phyloP scores from a whole-genome alignment of 2,888 invertebrate species.

The Campoletis raptor region DNA sequence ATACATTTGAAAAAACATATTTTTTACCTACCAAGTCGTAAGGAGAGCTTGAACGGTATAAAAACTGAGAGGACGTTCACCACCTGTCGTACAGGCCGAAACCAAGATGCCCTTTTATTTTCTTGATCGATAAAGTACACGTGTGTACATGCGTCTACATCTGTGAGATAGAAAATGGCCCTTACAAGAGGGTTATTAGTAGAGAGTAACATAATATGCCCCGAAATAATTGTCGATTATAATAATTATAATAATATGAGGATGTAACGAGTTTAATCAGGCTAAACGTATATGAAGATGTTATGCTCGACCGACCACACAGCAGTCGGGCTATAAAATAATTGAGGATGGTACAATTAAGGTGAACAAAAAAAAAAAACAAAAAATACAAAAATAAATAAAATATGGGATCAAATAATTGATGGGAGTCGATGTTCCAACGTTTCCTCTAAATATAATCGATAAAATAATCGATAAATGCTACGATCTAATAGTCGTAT shows the following conservation, averaged over 20 bases:
- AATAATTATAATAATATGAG: constrained; percentile 39
- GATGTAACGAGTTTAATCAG: constrained; percentile 40
- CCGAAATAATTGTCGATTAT: constrained; percentile 47
- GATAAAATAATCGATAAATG: not conserved
- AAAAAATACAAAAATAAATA: not conserved
- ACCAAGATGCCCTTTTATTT: constrained; percentile 30
- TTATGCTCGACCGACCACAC: constrained; percentile 3
- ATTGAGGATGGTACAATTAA: constrained; percentile 21
- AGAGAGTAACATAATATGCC: constrained; percentile 26
- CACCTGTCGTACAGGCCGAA: constrained; percentile 35
- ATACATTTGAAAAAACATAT: not conserved
- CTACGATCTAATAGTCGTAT: not conserved
- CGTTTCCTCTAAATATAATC: not conserved
- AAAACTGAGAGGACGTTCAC: constrained; percentile 32
- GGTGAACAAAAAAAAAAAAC: not conserved
- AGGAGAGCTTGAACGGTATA: not conserved
- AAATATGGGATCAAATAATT: not conserved
- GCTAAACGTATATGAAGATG: constrained; percentile 8
- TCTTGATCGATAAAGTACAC: constrained; percentile 15
- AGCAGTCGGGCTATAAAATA: constrained; percentile 17
- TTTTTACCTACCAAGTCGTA: not conserved
- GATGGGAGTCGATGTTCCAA: not conserved
- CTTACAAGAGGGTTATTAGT: constrained; percentile 21
- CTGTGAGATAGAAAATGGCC: constrained; percentile 27
- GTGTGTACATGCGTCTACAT: constrained; percentile 26